A percentile compares a stretch with the other conserved stretches of the same genome.
These are phyloP conservation scores for Rana temporaria DNA, from an alignment of 2,113 vertebrate species.

Conservation along the genomic window DNA sequence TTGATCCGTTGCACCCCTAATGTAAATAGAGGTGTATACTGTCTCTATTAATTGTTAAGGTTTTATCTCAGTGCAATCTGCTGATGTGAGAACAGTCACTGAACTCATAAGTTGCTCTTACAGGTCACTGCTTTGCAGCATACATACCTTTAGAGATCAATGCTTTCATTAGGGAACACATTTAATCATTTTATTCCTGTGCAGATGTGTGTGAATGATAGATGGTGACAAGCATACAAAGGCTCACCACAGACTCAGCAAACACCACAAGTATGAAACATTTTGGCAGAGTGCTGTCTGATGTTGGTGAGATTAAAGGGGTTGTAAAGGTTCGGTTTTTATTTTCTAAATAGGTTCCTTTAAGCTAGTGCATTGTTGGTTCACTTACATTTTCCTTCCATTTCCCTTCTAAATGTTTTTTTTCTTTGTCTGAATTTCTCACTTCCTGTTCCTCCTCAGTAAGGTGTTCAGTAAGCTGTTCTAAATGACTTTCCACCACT, in stretches of 20 bases:
- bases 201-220: constrained; percentile 16
- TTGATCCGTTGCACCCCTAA: too few species aligned
- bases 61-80: background rate
- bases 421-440: too few species aligned
- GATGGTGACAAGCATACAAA: constrained; percentile 34
- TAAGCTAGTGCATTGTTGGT: too few species aligned
- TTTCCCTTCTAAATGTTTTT: too few species aligned
- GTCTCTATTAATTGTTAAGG: too few species aligned
- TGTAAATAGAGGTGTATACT: too few species aligned
- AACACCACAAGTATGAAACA: background rate
- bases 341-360: too few species aligned
- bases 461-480: too few species aligned
- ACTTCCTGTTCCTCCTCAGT: too few species aligned
- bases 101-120: constrained; percentile 3
- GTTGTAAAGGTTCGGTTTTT: too few species aligned
- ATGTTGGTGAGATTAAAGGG: constrained; percentile 6
- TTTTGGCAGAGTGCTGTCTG: background rate
- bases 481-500: too few species aligned
- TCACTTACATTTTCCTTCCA: too few species aligned
- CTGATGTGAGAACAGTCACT: constrained; percentile 2
- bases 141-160: background rate
- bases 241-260: constrained; percentile 20
- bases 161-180: constrained; percentile 20
- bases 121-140: constrained; percentile 4
- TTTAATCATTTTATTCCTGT: constrained; percentile 37